Evolutionary conservation across 2,888 invertebrate genomes (phyloP).

Genomic region (Drymonia ruficornis): DNA sequence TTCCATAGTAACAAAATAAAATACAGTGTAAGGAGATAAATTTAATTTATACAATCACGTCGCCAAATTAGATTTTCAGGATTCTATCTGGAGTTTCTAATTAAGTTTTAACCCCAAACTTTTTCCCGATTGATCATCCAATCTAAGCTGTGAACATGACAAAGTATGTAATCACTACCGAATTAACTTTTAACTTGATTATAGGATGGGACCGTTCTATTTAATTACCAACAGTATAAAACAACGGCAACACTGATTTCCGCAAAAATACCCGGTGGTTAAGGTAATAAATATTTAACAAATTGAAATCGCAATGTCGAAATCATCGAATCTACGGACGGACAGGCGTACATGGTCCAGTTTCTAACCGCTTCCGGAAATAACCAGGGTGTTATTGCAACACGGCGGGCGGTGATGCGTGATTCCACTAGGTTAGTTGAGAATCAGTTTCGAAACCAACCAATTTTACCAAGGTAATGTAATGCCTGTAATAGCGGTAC

Average conservation of each 20-base stretch:
- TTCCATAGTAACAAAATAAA: no score
- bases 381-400: constrained; percentile 54
- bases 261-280: not conserved
- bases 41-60: no score
- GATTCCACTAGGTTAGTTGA: constrained; percentile 57
- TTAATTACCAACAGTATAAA: not conserved
- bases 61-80: no score
- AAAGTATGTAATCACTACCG: no score
- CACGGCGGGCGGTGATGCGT: constrained; percentile 62
- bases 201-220: not conserved
- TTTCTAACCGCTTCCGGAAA: constrained; percentile 69
- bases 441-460: constrained; percentile 53
- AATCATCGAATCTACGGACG: constrained; percentile 31
- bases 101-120: no score
- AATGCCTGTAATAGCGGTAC: constrained; percentile 12
- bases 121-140: no score
- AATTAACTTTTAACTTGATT: not conserved
- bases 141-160: no score
- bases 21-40: no score
- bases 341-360: constrained; percentile 41
- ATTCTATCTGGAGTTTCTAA: no score
- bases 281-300: constrained; percentile 12
- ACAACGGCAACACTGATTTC: not conserved
- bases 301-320: constrained; percentile 42
- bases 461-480: constrained; percentile 52